Evolutionary conservation across 1,140 invertebrate species (phyloP), one percentile per base, ranked within the genome.

Genomic region (Tenebrio molitor): DNA sequence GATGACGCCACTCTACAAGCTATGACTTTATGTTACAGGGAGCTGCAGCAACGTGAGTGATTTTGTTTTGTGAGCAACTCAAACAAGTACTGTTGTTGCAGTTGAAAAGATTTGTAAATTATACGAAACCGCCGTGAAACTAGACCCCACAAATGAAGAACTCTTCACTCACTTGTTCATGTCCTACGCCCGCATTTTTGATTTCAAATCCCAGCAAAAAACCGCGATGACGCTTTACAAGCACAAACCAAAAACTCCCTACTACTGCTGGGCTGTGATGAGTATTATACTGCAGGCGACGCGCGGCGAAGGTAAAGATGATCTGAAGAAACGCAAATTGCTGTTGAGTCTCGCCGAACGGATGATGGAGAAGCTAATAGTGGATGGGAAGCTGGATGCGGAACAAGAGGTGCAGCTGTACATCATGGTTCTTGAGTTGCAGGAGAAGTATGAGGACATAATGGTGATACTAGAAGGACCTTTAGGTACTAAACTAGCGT

Each of bases 201-300:
- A 98, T 84, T 97, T 94, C 78, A 95, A 95, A 80, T 92, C 94
- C 19, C 97, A 99, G 81, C 95, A 98, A 79, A 88, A 92, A 71
- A 91, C 92, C 5, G 97, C 97, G 0, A 89, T 98, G 86, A 87
- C 89, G 15, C 86, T 99, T 2, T 98, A 97, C 81, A 97, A 96
- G 85, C 84, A 95, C 21, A 92, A 92, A 81, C 92, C 94, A 19
- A 98, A 98, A 84, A 97, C 96, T 83, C 96, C 96, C 0, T 99
- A 99, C 84, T 98, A 97, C 82, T 98, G 97, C 83, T 99, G 97
- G 97, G 93, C 93, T 68, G 92, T 98, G 10, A 98, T 98, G 92
- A 97, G 95, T 82, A 90, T 97, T 80, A 91, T 98, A 12, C 91
- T 98, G 87, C 96, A 97, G 87, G 94, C 94, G 78, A 79, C 71